Base-by-base conservation (phyloP, 1,140 invertebrate species). In the Drosophila arawakana region DNA sequence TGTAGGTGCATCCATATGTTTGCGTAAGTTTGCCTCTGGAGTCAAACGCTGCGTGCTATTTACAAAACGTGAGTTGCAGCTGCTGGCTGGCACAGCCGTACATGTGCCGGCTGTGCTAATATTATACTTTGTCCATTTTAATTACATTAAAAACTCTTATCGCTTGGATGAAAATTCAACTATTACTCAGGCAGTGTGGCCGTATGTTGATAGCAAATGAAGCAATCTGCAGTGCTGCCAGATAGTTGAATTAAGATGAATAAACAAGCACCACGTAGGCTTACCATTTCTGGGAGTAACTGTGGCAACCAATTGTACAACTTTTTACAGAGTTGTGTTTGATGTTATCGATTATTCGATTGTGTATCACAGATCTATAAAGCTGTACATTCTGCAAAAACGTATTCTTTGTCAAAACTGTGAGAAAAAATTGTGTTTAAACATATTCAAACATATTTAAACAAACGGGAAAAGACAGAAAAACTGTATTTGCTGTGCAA, bases 341-440 rank as follows among this genome's bases (percentile, higher is more conserved):
- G 7, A 6, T 39, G n/a, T 11, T 41, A 43, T 43, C 55, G 55
- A 58, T 44, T 44, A 4, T 7, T 34, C n/a, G 41, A 8, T 9
- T 30, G 25, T 5, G 11, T 11, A 11, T 41, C 11, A 25, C 47
- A 49, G 13, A 18, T 21, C 4, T 39, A 55, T 35, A 39, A 55
- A 7, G 35, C 52, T 39, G 35, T 55, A 52, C 41, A 18, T 30
- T 25, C 25, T 13, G 11, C 37, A 58, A 39, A 39, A 39, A 39
- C 15, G 54, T 66, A 43, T 73, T 73, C 34, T 74, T 58, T 58
- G 58, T 58, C 43, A 62, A 73, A 70, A 55, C 66, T 69, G 58
- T 55, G 11, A 70, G 50, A 55, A 34, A 62, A 57, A 70, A 25
- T 30, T 15, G n/a, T 7, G 2, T 52, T 71, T 71, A 13, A 7